phyloP scores from a whole-genome alignment of 2,113 vertebrate species.

The Phyllostomus hastatus region DNA sequence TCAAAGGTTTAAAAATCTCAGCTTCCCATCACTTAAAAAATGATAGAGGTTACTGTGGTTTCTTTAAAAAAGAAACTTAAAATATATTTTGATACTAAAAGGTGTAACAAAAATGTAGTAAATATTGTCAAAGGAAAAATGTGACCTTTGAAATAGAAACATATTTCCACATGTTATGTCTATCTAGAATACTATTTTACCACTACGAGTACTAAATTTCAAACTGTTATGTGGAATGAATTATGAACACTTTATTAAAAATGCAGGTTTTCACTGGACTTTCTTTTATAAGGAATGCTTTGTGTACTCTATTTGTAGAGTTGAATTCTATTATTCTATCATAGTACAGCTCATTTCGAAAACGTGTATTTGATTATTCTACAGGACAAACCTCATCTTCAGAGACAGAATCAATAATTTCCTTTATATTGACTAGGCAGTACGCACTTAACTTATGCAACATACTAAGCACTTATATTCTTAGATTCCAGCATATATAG shows the following conservation, averaged over 20 bases:
- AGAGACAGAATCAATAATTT: not conserved
- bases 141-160: not conserved
- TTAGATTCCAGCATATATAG: not conserved
- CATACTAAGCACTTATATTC: not conserved
- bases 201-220: not conserved
- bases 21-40: not conserved
- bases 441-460: not conserved
- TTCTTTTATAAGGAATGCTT: not conserved
- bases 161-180: not conserved
- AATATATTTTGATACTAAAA: not conserved
- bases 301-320: not conserved
- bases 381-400: not conserved
- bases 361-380: not conserved
- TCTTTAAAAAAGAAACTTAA: not conserved
- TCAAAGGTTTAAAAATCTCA: not conserved
- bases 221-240: not conserved
- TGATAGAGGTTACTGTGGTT: not conserved
- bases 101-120: not conserved
- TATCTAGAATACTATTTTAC: not conserved
- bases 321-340: conserved; percentile 22
- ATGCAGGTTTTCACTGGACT: not conserved
- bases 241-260: not conserved
- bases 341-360: not conserved
- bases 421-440: not conserved
- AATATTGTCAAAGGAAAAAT: not conserved